These are phyloP conservation scores for Holothuria scabra DNA, from an alignment of 53 echinoderm and acorn worm species.

Conservation along the genomic window DNA sequence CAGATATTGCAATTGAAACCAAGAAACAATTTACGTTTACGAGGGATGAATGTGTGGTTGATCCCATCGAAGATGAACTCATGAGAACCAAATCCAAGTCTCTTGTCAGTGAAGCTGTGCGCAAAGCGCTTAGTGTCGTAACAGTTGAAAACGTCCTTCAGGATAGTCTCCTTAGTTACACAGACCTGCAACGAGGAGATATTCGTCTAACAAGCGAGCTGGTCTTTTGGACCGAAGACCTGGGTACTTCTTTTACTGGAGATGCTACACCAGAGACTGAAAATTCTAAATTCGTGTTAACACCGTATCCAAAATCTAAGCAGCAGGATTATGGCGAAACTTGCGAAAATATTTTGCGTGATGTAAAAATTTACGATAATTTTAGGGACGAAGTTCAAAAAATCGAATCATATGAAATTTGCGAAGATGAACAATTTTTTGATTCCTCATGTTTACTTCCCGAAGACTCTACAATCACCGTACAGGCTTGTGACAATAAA, in stretches of 20 bases:
- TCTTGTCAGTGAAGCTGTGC: conserved; percentile 26
- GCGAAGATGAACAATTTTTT: too few species aligned
- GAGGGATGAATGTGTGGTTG: neutral
- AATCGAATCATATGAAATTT: too few species aligned
- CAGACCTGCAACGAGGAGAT: conserved; percentile 25
- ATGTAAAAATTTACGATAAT: too few species aligned
- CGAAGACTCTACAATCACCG: too few species aligned
- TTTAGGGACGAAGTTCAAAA: too few species aligned
- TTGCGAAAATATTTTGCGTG: too few species aligned
- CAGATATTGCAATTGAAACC: neutral
- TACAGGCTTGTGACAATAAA: too few species aligned
- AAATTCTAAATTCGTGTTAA: conserved; percentile 13
- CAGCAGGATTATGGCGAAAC: too few species aligned
- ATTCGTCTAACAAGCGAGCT: conserved; percentile 3
- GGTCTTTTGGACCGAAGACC: conserved; percentile 29
- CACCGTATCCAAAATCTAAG: conserved; percentile 13
- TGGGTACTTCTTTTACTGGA: neutral
- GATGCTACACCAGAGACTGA: neutral
- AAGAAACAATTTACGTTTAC: neutral
- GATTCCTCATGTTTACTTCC: too few species aligned
- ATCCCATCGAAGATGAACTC: neutral
- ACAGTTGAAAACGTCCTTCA: conserved; percentile 27
- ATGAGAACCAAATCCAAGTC: neutral
- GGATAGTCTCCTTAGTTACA: conserved; percentile 1
- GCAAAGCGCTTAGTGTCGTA: conserved; percentile 37